Base-by-base conservation (phyloP, 2,113 vertebrate genomes). In the Limanda limanda region DNA sequence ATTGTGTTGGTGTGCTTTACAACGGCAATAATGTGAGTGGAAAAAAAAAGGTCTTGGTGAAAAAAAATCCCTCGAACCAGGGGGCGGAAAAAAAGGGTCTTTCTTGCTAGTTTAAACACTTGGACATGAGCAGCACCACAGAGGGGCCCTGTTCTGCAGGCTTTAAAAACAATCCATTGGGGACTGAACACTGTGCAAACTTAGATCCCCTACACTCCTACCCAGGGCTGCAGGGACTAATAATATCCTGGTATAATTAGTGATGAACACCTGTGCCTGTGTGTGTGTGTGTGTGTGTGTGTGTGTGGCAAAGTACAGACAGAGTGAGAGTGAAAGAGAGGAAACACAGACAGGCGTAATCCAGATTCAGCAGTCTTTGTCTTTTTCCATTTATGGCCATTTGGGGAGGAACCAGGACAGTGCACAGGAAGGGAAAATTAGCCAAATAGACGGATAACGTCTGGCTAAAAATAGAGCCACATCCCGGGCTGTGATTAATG, bases 241-340 rank as follows among this genome's bases (percentile, higher is more conserved):
- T 89, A 92, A 93, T 92, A 92, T 81, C 88, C 80, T 66, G 69
- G 82, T 88, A 85, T 90, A 90, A 90, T 92, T 88, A 88, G 87
- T 82, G 86, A 89, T 82, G 71, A 79, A 91, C 92, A 91, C 89
- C 87, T 92, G 90, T 85, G 87, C 62, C 67, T 81, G 57, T 81
- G 57, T 79, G 67, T 74, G 69, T 62, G 65, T 77, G 47, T 81
- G 57, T 81, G 57, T 79, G 67, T 74, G 69, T 62, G 65, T 77
- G 47, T 68, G 35, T 67, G 54, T 21, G 20, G 76, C 15, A 83
- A 59, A 60, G 62, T 55, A 83, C 12, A 80, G 76, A 80, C 68
- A 58, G 58, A 67, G 55, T 40, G 57, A 82, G 79, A 77, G 66
- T 27, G 57, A 81, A 35, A 58, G 77, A 71, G 48, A 69, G n/a